Conservation (phyloP, 2,113 vertebrate species). For the Larimichthys crocea region DNA sequence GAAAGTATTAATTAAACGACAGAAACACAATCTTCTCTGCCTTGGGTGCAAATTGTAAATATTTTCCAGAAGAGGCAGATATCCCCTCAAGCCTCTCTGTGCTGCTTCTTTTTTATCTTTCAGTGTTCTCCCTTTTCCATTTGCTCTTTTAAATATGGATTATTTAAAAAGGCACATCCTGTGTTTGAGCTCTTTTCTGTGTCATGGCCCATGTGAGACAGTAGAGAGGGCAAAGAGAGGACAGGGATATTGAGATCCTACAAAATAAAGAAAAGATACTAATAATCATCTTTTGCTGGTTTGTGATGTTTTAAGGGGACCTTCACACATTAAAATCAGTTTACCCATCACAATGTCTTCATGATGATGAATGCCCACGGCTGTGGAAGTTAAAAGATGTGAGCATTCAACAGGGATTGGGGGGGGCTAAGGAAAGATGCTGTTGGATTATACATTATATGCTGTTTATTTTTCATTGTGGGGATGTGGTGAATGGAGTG, state of each 20-base stretch:
- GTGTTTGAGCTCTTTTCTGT: not conserved
- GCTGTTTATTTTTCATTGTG: too few species aligned
- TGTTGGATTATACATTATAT: not conserved
- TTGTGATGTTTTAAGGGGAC: not conserved
- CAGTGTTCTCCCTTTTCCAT: slow-evolving; percentile 1
- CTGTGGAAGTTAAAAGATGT: not conserved
- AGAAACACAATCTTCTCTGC: not conserved
- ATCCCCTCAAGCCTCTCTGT: slow-evolving; percentile 2
- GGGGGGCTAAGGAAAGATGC: too few species aligned
- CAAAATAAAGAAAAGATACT: too few species aligned
- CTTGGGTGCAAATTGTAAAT: not conserved
- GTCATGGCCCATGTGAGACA: not conserved
- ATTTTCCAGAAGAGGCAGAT: slow-evolving; percentile 24
- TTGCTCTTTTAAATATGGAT: too few species aligned
- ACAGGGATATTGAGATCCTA: too few species aligned
- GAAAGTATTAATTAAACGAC: slow-evolving; percentile 49
- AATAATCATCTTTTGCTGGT: too few species aligned
- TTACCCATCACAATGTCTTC: not conserved
- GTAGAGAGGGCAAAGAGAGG: too few species aligned
- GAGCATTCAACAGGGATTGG: not conserved
- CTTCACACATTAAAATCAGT: not conserved
- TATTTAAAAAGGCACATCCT: not conserved
- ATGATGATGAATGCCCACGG: too few species aligned
- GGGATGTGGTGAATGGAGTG: too few species aligned
- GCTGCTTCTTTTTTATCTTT: slow-evolving; percentile 31